Conservation (phyloP, 2,113 vertebrate species). For the Cyanoderma ruficeps region DNA sequence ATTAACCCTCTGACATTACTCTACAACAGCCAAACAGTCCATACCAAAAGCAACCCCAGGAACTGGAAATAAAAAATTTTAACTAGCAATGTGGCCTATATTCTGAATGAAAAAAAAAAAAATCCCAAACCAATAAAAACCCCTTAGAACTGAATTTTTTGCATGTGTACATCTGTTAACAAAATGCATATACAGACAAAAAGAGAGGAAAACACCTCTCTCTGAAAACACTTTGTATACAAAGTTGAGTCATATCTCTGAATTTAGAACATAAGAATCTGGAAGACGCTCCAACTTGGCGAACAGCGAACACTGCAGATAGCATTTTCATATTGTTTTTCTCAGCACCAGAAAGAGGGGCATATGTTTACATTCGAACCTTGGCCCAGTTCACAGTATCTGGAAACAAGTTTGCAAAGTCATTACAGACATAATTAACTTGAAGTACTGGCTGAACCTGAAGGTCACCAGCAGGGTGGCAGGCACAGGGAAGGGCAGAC, state of each 20-base stretch:
- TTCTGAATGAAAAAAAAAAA: background rate
- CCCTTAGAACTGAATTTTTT: background rate
- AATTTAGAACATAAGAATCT: background rate
- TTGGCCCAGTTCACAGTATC: background rate
- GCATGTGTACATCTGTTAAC: background rate
- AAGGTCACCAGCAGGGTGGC: background rate
- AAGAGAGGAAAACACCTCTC: background rate
- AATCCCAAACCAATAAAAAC: background rate
- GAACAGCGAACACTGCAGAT: background rate
- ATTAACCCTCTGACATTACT: background rate
- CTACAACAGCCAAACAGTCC: background rate
- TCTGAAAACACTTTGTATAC: background rate
- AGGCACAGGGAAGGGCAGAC: background rate
- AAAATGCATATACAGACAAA: background rate
- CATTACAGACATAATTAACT: constrained; percentile 4
- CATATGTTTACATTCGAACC: background rate
- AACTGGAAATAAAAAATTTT: background rate
- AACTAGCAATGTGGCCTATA: background rate
- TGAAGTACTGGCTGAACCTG: background rate
- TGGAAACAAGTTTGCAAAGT: background rate
- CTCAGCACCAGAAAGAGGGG: background rate
- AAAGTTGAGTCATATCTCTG: background rate
- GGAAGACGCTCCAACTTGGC: background rate
- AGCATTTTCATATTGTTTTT: background rate
- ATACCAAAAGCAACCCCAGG: background rate